A percentile compares a stretch with the other conserved stretches of the same genome.
Conservation (phyloP, 2,888 invertebrate species). For the Onchidella celtica region DNA sequence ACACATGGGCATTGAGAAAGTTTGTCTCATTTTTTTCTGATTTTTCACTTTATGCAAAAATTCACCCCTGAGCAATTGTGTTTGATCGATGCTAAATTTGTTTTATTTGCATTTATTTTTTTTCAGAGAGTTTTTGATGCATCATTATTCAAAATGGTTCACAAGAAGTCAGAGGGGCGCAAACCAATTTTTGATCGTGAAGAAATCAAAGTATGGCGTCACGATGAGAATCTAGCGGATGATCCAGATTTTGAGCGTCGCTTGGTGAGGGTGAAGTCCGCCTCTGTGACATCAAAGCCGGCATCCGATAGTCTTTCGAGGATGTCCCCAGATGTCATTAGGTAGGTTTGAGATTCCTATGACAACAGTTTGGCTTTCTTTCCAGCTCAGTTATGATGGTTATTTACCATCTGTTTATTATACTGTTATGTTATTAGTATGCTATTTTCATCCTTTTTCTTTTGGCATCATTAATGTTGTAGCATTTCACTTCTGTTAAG, state of each 20-base stretch:
- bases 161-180: slow-evolving; percentile 66
- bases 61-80: no score
- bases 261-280: slow-evolving; percentile 39
- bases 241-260: slow-evolving; percentile 58
- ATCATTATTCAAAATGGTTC: slow-evolving; percentile 65
- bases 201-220: slow-evolving; percentile 66
- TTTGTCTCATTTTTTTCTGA: no score
- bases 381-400: neutral
- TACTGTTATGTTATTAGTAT: neutral
- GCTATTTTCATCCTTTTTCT: no score
- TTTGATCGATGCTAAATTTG: no score
- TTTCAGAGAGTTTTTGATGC: slow-evolving; percentile 61
- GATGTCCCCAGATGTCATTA: slow-evolving; percentile 41
- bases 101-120: no score
- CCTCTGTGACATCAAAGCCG: slow-evolving; percentile 17
- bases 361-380: neutral
- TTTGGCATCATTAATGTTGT: no score
- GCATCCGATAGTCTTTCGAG: slow-evolving; percentile 16
- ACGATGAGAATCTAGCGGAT: slow-evolving; percentile 67
- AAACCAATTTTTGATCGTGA: slow-evolving; percentile 72
- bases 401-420: neutral
- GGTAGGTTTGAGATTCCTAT: slow-evolving; percentile 37
- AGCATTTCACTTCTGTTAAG: no score
- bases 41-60: no score
- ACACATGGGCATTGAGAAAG: no score